Evolutionary conservation across 2,888 invertebrate genomes (phyloP), one percentile per base, ranked within the genome.

Genomic region (Eueremaeus valkanovi): DNA sequence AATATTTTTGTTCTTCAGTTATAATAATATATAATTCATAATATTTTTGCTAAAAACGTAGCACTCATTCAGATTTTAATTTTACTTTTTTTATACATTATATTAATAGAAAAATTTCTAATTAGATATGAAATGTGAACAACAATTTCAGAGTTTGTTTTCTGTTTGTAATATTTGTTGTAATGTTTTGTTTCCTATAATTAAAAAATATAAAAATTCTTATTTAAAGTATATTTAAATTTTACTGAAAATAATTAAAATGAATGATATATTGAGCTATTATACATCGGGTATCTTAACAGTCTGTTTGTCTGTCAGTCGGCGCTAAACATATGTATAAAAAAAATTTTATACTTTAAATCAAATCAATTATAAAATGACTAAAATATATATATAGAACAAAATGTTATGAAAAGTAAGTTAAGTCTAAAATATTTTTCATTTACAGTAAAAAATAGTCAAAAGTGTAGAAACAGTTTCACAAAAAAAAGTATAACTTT

Each of bases 231-330:
- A 5, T 8, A 51, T 63, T 36, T 63, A 9, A 68, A 42, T 68
- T n/a, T 24, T 68, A 68, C 40, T 40, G 9, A 68, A 24, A 66
- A 36, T 66, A 68, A 68, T 42, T 33, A 68, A 68, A 33, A 42
- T 42, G 42, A 68, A 68, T 68, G 68, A 68, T 68, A 68, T 68
- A 68, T 68, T 68, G 68, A 68, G 68, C 68, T 68, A 68, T 68
- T 24, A 68, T 68, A 68, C 68, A 68, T 24, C 18, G 18, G 16
- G 58, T 9, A 11, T 16, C n/a, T 3, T 5, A 16, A 33, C 33
- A 3, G 24, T 16, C 24, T 21, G 63, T 63, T 31, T 3, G 42
- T 40, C 40, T 42, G 68, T 68, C 68, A n/a, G 33, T 63, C 63
- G 63, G 63, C 63, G 63, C 63, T 31, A 63, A 63, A 29, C 24